A percentile compares a stretch with the other conserved stretches of the same genome.
phyloP scores from a whole-genome alignment of 1,140 invertebrate genomes.

The Dreissena rostriformis region DNA sequence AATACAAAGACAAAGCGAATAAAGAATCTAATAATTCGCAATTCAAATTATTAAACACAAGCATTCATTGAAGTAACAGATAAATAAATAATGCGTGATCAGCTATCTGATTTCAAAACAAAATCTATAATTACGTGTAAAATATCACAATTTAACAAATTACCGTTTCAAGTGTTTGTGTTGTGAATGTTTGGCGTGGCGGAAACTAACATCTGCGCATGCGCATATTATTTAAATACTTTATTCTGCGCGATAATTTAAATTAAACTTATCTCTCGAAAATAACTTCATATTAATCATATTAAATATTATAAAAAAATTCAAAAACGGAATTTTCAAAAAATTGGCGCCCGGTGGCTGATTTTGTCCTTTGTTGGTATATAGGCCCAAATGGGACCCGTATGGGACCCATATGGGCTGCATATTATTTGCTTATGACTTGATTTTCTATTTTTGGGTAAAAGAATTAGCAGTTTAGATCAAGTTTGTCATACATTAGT shows the following conservation, averaged over 20 bases:
- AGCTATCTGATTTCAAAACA: constrained; percentile 23
- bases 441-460: background rate
- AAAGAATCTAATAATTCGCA: background rate
- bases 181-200: background rate
- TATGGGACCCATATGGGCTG: background rate
- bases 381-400: constrained; percentile 1
- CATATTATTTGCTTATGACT: background rate
- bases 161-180: constrained; percentile 4
- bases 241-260: background rate
- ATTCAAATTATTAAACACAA: constrained; percentile 4
- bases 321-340: background rate
- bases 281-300: background rate
- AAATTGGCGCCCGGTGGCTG: background rate
- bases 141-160: constrained; percentile 24
- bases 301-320: background rate
- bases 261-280: background rate
- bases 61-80: background rate
- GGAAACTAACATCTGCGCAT: constrained; percentile 40
- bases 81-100: constrained; percentile 6
- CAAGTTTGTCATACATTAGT: background rate
- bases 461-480: background rate
- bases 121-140: constrained; percentile 29
- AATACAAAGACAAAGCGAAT: constrained; percentile 23
- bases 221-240: constrained; percentile 10
- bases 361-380: background rate